A percentile compares a stretch with the other conserved stretches of the same genome.
Conservation (phyloP, 2,797 vertebrate species). For the Setipinna tenuifilis region DNA sequence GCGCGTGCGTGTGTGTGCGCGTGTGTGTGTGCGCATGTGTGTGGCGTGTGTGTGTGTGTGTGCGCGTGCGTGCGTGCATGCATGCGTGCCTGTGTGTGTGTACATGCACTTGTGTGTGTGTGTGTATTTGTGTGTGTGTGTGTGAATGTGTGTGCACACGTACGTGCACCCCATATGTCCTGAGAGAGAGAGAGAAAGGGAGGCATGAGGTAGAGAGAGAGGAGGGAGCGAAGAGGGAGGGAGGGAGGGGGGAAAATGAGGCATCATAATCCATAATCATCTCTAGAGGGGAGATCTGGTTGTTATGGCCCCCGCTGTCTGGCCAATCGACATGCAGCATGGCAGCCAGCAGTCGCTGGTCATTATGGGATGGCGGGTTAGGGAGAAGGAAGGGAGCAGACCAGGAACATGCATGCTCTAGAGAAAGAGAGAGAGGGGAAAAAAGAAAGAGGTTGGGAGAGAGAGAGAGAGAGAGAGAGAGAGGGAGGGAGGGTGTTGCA, state of each 20-base stretch:
- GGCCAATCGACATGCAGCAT: conserved; percentile 9
- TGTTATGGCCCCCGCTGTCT: conserved; percentile 9
- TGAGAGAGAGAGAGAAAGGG: background rate
- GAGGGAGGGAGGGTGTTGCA: background rate
- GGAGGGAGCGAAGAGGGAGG: background rate
- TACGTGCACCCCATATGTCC: background rate
- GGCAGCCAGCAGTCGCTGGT: background rate
- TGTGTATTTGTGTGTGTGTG: background rate
- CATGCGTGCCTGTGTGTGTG: background rate
- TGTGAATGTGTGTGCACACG: background rate
- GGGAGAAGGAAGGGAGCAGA: background rate
- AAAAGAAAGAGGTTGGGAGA: background rate
- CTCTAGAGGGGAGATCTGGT: background rate
- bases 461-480: background rate
- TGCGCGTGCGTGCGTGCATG: background rate
- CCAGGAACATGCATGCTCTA: background rate
- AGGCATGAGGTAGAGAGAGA: background rate
- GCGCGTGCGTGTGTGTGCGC: background rate
- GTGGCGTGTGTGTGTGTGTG: background rate
- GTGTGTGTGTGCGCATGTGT: background rate
- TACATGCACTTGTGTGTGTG: background rate
- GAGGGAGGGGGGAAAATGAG: background rate
- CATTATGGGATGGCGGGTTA: conserved; percentile 9
- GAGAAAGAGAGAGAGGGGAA: background rate
- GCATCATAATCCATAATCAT: conserved; percentile 25